phyloP scores from a whole-genome alignment of 1,140 invertebrate genomes.

The Odontomachus brunneus region DNA sequence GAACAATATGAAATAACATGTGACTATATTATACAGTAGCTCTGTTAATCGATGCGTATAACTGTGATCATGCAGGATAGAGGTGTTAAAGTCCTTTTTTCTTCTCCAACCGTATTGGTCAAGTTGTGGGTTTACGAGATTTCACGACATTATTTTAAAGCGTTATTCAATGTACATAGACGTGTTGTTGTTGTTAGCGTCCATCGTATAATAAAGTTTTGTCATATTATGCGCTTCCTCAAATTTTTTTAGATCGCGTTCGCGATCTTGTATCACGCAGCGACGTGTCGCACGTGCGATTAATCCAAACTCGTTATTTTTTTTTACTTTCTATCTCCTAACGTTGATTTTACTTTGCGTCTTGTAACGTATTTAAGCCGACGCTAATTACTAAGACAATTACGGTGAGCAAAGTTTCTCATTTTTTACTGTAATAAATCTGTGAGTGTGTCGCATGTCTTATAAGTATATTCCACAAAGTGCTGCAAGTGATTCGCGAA shows the following conservation, averaged over 20 bases:
- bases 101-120: constrained; percentile 35
- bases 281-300: no score
- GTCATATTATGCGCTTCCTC: constrained; percentile 53
- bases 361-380: no score
- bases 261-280: not conserved
- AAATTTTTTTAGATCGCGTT: constrained; percentile 45
- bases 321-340: not conserved
- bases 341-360: constrained; percentile 3
- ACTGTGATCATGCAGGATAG: constrained; percentile 15
- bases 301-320: not conserved
- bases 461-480: not conserved
- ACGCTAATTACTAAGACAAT: constrained; percentile 24
- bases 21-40: not conserved
- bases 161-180: constrained; percentile 54
- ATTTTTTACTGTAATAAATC: constrained; percentile 62
- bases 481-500: not conserved
- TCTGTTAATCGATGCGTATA: not conserved
- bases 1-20: not conserved
- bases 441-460: constrained; percentile 25
- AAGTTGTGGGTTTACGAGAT: constrained; percentile 37
- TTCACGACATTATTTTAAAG: constrained; percentile 55
- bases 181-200: constrained; percentile 58
- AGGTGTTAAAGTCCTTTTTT: not conserved
- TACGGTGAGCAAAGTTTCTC: constrained; percentile 65
- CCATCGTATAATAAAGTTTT: constrained; percentile 68